Base-by-base conservation (phyloP, 2,888 invertebrate genomes). In the Brachyopa scutellaris region DNA sequence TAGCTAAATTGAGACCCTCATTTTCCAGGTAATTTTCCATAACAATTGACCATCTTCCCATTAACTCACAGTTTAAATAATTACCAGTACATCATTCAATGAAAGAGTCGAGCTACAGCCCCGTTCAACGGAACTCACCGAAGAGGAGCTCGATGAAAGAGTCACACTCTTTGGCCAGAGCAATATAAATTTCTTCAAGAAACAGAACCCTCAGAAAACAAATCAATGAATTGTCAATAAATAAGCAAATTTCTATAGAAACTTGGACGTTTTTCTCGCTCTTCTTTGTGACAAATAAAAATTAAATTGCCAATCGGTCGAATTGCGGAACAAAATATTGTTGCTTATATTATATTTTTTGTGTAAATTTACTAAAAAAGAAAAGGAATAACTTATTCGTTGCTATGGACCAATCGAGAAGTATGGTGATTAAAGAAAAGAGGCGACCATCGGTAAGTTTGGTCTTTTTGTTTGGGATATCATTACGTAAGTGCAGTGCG, bases 221-320 rank as follows among this genome's bases (percentile, higher is more conserved):
- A 76, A 69, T 80, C 74, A 61, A 70, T 70, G 59, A 47, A 4
- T 33, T 62, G 59, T 82, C 69, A 80, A 80, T 70, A 82, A 64
- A 59, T 59, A 6, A 31, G 8, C 5, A 26, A 47, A 66, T 77
- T 72, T 66, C 82, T 55, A 76, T 82, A 76, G 82, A 70, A 82
- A 82, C 82, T 51, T 11, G 29, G 31, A 15, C 13, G 1, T 7
- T 21, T 74, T 57, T 45, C 4, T 42, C 13, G 9, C n/a, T 31
- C 11, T 26, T 51, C 17, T 21, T 36, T 59, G 7, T 77, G 70
- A 47, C 82, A 70, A 64, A 38, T 19, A 51, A 31, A 64, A 61
- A 66, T 47, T 13, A 9, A 61, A 64, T 59, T 45, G 40, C 13
- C 51, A 57, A 29, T 57, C 17, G 11, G 29, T 72, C 21, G 55